A percentile compares a stretch with the other conserved stretches of the same genome.
Conservation (phyloP, 1,140 invertebrate species). For the Aricia agestis region DNA sequence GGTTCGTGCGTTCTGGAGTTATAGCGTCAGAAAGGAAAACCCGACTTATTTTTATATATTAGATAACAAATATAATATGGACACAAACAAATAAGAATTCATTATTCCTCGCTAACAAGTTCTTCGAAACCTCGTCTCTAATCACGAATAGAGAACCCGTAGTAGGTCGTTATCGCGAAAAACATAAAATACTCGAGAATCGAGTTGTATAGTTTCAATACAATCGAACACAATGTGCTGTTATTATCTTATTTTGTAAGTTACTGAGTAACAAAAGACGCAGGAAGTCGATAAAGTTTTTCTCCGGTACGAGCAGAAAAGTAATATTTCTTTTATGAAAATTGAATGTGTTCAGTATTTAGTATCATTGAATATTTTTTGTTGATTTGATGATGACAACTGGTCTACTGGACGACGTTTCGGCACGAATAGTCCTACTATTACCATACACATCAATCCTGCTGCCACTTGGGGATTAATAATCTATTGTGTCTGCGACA, state of each 20-base stretch:
- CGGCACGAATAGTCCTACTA: too few relatives aligned
- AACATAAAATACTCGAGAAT: not conserved
- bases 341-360: not conserved
- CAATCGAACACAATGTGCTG: not conserved
- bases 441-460: too few relatives aligned
- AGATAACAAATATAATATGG: too few relatives aligned
- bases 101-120: not conserved
- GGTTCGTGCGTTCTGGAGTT: too few relatives aligned
- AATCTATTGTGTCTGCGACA: too few relatives aligned
- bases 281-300: not conserved
- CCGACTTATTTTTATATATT: too few relatives aligned
- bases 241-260: constrained; percentile 1
- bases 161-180: not conserved
- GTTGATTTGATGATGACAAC: too few relatives aligned
- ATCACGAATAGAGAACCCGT: not conserved
- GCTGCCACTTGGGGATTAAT: too few relatives aligned
- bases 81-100: not conserved
- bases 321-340: constrained; percentile 4
- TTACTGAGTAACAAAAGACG: not conserved
- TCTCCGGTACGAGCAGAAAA: not conserved
- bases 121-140: not conserved
- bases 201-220: not conserved
- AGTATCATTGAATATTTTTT: not conserved
- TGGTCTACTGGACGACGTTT: too few relatives aligned
- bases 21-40: too few relatives aligned